phyloP scores from a whole-genome alignment of 2,113 vertebrate species.

The Xenopus tropicalis region DNA sequence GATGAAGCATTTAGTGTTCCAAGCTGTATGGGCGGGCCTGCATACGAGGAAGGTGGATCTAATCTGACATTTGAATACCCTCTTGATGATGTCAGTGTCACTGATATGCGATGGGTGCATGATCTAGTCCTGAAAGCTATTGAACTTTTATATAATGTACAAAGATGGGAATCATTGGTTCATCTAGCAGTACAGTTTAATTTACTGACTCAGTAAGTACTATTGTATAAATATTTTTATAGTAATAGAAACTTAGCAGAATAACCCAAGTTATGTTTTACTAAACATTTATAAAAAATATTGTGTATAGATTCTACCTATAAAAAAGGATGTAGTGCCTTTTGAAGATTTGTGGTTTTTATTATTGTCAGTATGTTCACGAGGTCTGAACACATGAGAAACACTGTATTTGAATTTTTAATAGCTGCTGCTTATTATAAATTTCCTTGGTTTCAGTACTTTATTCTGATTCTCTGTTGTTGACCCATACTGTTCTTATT shows the following conservation, averaged over 20 bases:
- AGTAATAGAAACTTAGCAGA: not conserved
- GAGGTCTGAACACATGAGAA: no score
- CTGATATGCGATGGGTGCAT: conserved; percentile 79
- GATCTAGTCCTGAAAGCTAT: conserved; percentile 76
- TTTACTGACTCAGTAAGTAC: conserved; percentile 73
- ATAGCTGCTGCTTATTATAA: not conserved
- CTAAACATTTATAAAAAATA: not conserved
- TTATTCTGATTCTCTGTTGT: no score
- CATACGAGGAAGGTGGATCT: conserved; percentile 70
- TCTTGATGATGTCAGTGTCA: conserved; percentile 72
- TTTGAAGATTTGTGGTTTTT: no score
- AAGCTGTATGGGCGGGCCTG: conserved; percentile 75
- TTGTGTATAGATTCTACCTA: not conserved
- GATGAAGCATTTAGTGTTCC: conserved; percentile 63
- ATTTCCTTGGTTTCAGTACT: conserved; percentile 17
- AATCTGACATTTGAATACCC: conserved; percentile 69
- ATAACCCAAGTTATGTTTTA: no score
- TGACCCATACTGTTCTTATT: no score
- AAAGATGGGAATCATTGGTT: conserved; percentile 83
- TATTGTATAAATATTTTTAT: not conserved
- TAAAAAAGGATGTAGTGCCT: no score
- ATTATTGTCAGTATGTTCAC: no score
- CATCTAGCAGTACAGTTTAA: conserved; percentile 86
- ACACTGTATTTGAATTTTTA: no score
- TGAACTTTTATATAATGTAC: conserved; percentile 74